Evolutionary conservation across 2,888 invertebrate species (phyloP).

Genomic region (Trissolcus japonicus): DNA sequence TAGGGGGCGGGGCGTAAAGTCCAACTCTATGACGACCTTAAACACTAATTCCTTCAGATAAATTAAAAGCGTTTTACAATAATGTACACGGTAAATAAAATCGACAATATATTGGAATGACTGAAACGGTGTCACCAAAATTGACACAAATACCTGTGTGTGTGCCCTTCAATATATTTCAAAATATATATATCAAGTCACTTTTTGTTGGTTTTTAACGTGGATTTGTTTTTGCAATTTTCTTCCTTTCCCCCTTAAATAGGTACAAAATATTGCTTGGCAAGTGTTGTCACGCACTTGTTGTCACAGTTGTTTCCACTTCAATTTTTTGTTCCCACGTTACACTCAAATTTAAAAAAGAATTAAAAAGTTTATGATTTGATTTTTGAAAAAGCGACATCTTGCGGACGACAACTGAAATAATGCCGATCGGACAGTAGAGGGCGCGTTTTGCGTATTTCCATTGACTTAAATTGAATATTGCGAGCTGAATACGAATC

Average conservation of each 20-base stretch:
- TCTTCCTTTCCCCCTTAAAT: conserved; percentile 19
- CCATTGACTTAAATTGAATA: conserved; percentile 15
- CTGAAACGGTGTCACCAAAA: conserved; percentile 37
- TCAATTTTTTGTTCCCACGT: background rate
- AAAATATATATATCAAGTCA: conserved; percentile 37
- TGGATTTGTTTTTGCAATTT: conserved; percentile 7
- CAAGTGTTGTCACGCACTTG: conserved; percentile 18
- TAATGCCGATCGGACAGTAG: conserved; percentile 15
- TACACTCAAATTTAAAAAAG: no score
- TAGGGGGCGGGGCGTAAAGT: background rate
- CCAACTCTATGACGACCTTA: conserved; percentile 16
- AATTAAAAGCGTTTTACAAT: conserved; percentile 32
- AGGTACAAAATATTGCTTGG: conserved; percentile 26
- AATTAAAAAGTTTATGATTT: no score
- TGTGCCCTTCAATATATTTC: conserved; percentile 34
- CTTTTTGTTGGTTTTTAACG: conserved; percentile 14
- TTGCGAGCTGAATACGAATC: conserved; percentile 13
- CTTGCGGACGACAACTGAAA: conserved; percentile 23
- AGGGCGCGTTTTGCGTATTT: conserved; percentile 2
- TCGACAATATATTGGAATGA: conserved; percentile 32
- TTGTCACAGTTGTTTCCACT: background rate
- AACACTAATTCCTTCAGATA: conserved; percentile 30
- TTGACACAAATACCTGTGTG: conserved; percentile 38
- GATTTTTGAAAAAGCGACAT: conserved; percentile 8
- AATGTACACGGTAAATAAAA: conserved; percentile 31